Conservation (phyloP, 2,113 vertebrate genomes). For the Falcunculus frontatus region DNA sequence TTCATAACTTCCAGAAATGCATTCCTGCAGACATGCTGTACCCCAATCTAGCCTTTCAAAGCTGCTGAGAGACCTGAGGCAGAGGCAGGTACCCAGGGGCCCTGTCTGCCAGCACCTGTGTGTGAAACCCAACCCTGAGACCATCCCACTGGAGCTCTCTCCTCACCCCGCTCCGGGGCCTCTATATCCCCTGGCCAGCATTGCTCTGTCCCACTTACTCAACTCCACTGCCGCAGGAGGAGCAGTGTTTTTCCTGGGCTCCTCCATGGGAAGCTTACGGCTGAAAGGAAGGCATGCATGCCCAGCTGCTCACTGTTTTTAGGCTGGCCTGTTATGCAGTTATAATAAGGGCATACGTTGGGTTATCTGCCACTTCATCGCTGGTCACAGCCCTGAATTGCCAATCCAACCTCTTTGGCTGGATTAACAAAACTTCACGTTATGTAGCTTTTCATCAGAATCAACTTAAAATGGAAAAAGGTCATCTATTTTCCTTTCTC, state of each 20-base stretch:
- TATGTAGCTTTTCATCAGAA: neutral
- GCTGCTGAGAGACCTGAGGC: neutral
- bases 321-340: neutral
- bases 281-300: neutral
- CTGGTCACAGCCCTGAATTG: neutral
- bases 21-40: neutral
- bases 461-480: neutral
- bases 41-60: neutral
- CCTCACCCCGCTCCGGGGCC: rapidly evolving
- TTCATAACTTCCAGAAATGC: neutral
- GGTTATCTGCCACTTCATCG: neutral
- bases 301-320: neutral
- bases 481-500: neutral
- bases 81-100: neutral
- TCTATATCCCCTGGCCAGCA: neutral
- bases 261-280: neutral
- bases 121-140: neutral
- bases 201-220: neutral
- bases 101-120: neutral
- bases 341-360: neutral
- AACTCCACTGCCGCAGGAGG: neutral
- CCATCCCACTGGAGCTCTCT: rapidly evolving
- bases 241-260: neutral
- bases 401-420: neutral
- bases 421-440: neutral